These are phyloP conservation scores for Dasypus novemcinctus DNA, from an alignment of 2,113 vertebrate genomes.

Conservation along the genomic window DNA sequence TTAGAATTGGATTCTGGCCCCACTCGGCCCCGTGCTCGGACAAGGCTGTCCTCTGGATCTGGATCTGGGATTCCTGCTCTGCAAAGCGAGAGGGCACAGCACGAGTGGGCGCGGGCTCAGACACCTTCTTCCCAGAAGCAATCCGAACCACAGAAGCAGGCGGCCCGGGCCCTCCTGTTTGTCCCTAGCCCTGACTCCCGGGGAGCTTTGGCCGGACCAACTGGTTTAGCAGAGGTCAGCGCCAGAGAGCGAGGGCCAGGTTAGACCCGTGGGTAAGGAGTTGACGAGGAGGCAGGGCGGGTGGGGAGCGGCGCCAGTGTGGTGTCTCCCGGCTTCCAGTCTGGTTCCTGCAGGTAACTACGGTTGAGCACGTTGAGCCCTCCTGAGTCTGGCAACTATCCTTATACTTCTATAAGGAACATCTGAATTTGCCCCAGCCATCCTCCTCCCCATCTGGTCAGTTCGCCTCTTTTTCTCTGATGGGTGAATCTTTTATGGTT, in stretches of 20 bases:
- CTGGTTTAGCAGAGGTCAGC: neutral
- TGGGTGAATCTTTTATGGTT: neutral
- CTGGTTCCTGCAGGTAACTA: neutral
- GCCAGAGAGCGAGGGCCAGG: accelerated
- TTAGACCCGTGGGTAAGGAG: neutral
- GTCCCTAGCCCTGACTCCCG: accelerated
- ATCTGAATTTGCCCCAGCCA: accelerated
- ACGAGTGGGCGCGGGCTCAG: neutral
- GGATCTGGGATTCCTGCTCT: neutral
- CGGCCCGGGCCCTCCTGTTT: neutral
- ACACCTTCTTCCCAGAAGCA: neutral
- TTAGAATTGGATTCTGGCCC: neutral
- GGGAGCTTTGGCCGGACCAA: neutral
- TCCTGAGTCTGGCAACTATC: too few species aligned
- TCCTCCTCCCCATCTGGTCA: neutral
- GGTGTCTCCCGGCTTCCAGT: neutral
- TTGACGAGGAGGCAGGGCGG: neutral
- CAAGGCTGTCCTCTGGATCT: neutral
- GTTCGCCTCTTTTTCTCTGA: neutral
- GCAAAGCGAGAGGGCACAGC: neutral
- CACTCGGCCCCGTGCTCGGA: accelerated
- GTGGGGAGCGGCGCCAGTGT: too few species aligned
- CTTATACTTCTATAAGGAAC: neutral
- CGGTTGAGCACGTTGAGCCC: neutral
- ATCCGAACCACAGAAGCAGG: neutral